Percentiles rank a stretch among this genome's conserved stretches.
Conservation (phyloP, 2,888 invertebrate species). For the Drosophila anomelani region DNA sequence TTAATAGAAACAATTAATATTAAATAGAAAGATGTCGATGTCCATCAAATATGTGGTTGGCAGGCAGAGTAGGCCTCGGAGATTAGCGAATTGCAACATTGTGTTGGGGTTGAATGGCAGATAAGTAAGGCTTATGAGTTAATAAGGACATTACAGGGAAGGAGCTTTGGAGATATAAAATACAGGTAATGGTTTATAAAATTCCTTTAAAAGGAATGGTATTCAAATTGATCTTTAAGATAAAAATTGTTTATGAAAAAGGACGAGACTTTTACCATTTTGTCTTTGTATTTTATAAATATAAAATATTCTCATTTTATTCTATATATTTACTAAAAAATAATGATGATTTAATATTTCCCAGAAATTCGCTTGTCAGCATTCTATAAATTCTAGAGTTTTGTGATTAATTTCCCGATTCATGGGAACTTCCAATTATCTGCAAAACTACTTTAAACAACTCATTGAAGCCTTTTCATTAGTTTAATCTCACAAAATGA, state of each 20-base stretch:
- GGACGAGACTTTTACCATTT: neutral
- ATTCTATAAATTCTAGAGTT: neutral
- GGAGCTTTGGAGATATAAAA: neutral
- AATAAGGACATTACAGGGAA: neutral
- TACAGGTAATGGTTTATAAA: neutral
- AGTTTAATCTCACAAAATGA: neutral
- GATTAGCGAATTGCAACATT: conserved; percentile 18
- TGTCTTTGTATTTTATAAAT: neutral
- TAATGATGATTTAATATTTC: neutral
- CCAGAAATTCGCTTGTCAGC: neutral
- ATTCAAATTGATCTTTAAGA: neutral
- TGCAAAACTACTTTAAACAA: neutral
- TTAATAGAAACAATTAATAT: conserved; percentile 4
- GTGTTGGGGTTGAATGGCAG: conserved; percentile 6
- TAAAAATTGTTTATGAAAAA: neutral
- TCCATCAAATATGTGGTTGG: neutral
- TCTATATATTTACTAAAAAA: neutral
- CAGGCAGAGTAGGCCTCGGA: conserved; percentile 17
- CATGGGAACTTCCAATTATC: neutral
- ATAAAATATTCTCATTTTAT: neutral
- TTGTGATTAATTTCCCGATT: neutral
- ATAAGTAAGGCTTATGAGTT: neutral
- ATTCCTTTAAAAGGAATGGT: too few relatives aligned
- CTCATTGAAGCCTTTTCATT: neutral
- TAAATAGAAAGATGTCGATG: neutral